phyloP scores from a whole-genome alignment of 2,888 invertebrate species.

The Hylaea fasciaria region DNA sequence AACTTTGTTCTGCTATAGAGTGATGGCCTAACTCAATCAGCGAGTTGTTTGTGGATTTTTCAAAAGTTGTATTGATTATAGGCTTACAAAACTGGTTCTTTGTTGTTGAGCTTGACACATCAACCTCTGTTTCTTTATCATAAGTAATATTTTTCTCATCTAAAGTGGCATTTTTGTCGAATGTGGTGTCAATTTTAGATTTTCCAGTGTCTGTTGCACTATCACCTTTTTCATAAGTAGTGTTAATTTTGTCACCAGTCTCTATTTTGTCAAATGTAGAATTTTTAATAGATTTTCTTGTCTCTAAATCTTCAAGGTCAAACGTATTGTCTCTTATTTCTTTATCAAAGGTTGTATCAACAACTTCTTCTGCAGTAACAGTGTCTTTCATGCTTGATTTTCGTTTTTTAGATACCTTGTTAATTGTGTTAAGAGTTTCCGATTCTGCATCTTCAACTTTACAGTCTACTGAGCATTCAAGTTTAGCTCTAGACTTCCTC shows the following conservation, averaged over 20 bases:
- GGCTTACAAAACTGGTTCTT: slow-evolving; percentile 3
- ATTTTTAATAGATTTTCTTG: slow-evolving; percentile 34
- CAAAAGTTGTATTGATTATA: slow-evolving; percentile 24
- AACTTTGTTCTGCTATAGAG: neutral
- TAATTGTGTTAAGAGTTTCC: slow-evolving; percentile 3
- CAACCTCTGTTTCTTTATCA: slow-evolving; percentile 7
- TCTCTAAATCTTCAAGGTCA: slow-evolving; percentile 4
- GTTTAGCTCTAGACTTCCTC: slow-evolving; percentile 30
- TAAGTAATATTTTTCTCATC: neutral
- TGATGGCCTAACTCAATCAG: slow-evolving; percentile 2
- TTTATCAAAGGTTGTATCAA: slow-evolving; percentile 8
- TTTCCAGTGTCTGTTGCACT: neutral
- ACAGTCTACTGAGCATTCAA: neutral
- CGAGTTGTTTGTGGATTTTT: slow-evolving; percentile 20
- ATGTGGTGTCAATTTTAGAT: slow-evolving; percentile 1
- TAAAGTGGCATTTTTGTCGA: neutral
- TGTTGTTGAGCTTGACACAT: slow-evolving; percentile 1
- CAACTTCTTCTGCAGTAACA: neutral
- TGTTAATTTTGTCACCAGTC: slow-evolving; percentile 19
- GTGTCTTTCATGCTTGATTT: slow-evolving; percentile 20
- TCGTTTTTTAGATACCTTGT: slow-evolving; percentile 15
- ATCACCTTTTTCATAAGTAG: slow-evolving; percentile 16
- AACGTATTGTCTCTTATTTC: neutral
- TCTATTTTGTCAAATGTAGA: slow-evolving; percentile 37
- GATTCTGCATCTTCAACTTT: slow-evolving; percentile 1